Conservation (phyloP, 2,113 vertebrate genomes). For the Danionella cerebrum region DNA sequence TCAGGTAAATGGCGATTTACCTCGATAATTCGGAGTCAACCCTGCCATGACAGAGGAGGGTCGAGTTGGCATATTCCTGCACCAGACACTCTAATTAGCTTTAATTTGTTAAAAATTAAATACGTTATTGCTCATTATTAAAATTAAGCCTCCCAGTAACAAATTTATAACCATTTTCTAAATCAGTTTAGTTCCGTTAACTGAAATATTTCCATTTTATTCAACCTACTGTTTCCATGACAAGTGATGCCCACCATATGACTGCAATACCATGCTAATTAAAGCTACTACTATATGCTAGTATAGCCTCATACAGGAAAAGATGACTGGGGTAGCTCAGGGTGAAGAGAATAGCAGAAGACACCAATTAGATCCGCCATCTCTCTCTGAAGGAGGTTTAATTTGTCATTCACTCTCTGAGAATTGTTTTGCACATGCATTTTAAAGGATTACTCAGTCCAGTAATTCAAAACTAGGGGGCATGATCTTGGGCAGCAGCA, state of each 20-base stretch:
- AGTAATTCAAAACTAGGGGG: constrained; percentile 34
- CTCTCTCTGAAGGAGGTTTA: constrained; percentile 31
- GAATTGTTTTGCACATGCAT: constrained; percentile 33
- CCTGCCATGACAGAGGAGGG: constrained; percentile 1
- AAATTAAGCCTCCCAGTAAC: constrained; percentile 40
- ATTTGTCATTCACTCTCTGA: constrained; percentile 23
- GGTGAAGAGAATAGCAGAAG: constrained; percentile 30
- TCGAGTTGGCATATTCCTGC: constrained; percentile 11
- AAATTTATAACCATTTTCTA: constrained; percentile 29
- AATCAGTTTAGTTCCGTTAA: no score
- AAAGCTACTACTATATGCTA: constrained; percentile 8
- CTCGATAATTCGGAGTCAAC: constrained; percentile 22
- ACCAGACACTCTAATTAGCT: constrained; percentile 35
- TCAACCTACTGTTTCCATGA: neutral
- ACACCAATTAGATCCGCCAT: constrained; percentile 33
- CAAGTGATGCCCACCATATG: neutral
- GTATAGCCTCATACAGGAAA: constrained; percentile 5
- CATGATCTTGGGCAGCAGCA: constrained; percentile 17
- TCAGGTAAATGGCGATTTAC: constrained; percentile 26
- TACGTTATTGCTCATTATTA: constrained; percentile 41
- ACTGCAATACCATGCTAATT: constrained; percentile 18
- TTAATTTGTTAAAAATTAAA: constrained; percentile 39
- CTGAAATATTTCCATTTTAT: constrained; percentile 37
- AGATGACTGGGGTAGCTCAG: constrained; percentile 22
- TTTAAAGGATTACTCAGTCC: constrained; percentile 36